Conservation (phyloP, 30 jellyfish, hydroid and myxozoan genomes). For the Cassiopea xamachana region DNA sequence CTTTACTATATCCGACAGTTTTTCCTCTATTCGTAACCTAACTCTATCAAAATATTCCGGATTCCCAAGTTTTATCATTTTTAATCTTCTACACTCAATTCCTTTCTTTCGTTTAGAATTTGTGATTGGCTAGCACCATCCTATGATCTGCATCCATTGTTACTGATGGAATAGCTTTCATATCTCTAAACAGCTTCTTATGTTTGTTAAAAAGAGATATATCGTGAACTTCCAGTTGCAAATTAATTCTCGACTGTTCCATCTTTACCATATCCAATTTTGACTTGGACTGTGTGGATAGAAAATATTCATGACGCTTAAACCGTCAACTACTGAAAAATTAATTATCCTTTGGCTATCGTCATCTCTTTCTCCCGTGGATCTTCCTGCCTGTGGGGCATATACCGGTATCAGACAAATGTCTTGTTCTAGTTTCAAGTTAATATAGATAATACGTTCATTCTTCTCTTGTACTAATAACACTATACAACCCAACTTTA, state of each 20-base stretch:
- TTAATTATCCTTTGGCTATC: background rate
- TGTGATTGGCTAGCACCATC: background rate
- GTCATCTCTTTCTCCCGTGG: background rate
- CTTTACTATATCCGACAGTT: background rate
- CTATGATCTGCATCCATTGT: background rate
- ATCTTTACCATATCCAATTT: background rate
- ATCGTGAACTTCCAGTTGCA: background rate
- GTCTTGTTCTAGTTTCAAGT: background rate
- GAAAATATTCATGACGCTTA: background rate
- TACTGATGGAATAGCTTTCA: background rate
- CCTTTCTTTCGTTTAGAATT: background rate
- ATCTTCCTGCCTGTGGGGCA: background rate
- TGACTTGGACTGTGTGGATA: background rate
- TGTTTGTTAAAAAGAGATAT: background rate
- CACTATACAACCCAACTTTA: background rate
- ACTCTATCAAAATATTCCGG: background rate
- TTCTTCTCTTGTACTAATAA: background rate
- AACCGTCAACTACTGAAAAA: background rate
- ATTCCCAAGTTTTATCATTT: background rate
- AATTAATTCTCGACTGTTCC: background rate
- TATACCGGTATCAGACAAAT: background rate
- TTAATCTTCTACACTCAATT: background rate
- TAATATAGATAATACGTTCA: background rate
- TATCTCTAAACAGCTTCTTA: background rate
- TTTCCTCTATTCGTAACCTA: background rate